Evolutionary conservation across 2,113 vertebrate genomes (phyloP).

Genomic region (Oreochromis niloticus): DNA sequence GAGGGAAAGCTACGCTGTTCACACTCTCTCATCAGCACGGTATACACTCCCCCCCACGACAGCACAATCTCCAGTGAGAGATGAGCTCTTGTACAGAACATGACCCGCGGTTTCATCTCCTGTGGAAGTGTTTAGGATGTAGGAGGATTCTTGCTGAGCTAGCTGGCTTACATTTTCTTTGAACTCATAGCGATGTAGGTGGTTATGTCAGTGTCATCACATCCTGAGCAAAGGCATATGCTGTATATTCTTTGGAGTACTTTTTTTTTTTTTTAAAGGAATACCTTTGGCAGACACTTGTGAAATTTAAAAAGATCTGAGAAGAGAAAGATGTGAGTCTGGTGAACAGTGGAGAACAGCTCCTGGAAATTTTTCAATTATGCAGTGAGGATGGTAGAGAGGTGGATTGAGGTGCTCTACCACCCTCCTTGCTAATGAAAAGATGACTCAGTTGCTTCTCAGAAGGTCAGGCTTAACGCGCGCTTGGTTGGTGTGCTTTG

Average conservation of each 20-base stretch:
- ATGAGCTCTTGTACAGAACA: slow-evolving; percentile 48
- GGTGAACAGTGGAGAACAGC: slow-evolving; percentile 16
- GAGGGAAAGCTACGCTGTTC: not conserved
- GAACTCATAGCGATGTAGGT: slow-evolving; percentile 40
- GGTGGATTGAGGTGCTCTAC: not conserved
- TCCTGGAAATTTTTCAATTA: slow-evolving; percentile 46
- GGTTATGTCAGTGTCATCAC: slow-evolving; percentile 50
- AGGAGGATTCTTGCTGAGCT: slow-evolving; percentile 54
- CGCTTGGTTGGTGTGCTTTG: slow-evolving; percentile 24
- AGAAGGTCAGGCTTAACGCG: slow-evolving; percentile 48
- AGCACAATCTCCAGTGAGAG: slow-evolving; percentile 52
- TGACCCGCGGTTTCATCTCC: slow-evolving; percentile 53
- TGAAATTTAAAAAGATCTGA: slow-evolving; percentile 46
- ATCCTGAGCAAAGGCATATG: slow-evolving; percentile 19
- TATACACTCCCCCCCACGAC: slow-evolving; percentile 9
- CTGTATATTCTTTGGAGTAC: slow-evolving; percentile 11
- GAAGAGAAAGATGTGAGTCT: not conserved
- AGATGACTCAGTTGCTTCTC: slow-evolving; percentile 28
- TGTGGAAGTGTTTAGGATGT: slow-evolving; percentile 35
- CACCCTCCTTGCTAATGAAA: slow-evolving; percentile 43
- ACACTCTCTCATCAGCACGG: slow-evolving; percentile 34
- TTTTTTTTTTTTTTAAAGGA: not conserved
- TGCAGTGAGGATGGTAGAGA: not conserved
- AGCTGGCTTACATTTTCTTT: slow-evolving; percentile 35
- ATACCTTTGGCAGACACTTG: slow-evolving; percentile 37